phyloP scores from a whole-genome alignment of 2,113 vertebrate species.

The Neogale vison region DNA sequence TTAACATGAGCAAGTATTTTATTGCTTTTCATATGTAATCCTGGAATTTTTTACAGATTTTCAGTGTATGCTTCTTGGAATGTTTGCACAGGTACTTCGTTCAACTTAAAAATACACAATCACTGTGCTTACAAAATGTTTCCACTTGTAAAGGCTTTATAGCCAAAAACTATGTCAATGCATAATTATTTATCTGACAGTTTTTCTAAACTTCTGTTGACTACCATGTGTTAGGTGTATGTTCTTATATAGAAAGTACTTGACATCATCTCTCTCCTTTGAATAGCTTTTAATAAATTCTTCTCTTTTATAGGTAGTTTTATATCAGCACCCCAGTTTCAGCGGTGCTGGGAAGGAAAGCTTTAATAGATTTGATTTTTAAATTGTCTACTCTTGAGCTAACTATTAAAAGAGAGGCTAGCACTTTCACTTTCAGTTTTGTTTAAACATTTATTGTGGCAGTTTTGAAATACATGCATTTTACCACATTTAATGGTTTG shows the following conservation, averaged over 20 bases:
- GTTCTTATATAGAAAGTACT: background rate
- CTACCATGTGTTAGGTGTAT: background rate
- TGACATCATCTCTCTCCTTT: background rate
- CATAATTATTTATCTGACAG: background rate
- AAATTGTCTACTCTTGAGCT: background rate
- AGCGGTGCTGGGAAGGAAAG: conserved; percentile 7
- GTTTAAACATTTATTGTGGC: conserved; percentile 5
- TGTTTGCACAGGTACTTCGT: background rate
- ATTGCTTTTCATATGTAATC: background rate
- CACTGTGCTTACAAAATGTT: background rate
- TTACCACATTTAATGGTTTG: background rate
- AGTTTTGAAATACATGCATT: background rate
- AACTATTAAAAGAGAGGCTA: background rate
- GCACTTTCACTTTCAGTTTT: background rate
- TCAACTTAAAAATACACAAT: conserved; percentile 3
- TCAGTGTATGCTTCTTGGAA: conserved; percentile 26
- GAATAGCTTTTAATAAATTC: background rate
- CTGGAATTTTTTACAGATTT: background rate
- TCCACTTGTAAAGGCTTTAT: background rate
- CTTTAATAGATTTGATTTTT: background rate
- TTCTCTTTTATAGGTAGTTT: background rate
- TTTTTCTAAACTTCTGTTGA: conserved; percentile 13
- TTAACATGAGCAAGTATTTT: conserved; percentile 12
- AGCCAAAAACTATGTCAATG: background rate
- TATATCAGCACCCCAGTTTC: background rate